Conservation (phyloP, 2,113 vertebrate species). For the Malurus melanocephalus region DNA sequence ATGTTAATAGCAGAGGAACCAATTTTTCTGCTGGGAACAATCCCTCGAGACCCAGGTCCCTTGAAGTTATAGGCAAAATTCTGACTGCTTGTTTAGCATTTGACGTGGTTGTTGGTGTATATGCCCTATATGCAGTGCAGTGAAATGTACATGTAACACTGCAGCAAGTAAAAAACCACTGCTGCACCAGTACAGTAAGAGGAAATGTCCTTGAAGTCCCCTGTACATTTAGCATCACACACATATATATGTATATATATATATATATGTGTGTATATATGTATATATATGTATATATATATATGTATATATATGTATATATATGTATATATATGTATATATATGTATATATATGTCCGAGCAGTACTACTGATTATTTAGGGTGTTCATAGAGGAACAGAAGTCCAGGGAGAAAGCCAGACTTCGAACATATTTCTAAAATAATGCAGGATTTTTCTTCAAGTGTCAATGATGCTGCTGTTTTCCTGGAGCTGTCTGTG, state of each 20-base stretch:
- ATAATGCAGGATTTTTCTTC: neutral
- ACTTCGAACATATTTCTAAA: neutral
- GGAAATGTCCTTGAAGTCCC: neutral
- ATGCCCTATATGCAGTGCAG: neutral
- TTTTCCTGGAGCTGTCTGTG: neutral
- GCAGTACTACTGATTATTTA: neutral
- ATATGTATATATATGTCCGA: neutral
- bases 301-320: too few species aligned
- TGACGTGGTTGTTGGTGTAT: neutral
- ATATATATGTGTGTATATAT: too few species aligned
- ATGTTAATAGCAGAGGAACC: neutral
- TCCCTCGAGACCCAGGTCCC: neutral
- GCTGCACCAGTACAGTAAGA: neutral
- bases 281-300: too few species aligned
- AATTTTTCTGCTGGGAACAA: neutral
- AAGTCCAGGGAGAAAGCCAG: neutral
- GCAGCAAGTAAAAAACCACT: neutral
- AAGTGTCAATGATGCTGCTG: neutral
- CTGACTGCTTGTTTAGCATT: neutral
- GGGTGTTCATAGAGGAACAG: neutral
- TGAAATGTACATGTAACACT: neutral
- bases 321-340: too few species aligned
- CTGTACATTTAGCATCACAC: neutral
- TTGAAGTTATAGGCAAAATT: neutral
- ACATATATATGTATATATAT: too few species aligned